Evolutionary conservation across 2,113 vertebrate species (phyloP), one percentile per base, ranked within the genome.

Genomic region (Uropsilus gracilis): DNA sequence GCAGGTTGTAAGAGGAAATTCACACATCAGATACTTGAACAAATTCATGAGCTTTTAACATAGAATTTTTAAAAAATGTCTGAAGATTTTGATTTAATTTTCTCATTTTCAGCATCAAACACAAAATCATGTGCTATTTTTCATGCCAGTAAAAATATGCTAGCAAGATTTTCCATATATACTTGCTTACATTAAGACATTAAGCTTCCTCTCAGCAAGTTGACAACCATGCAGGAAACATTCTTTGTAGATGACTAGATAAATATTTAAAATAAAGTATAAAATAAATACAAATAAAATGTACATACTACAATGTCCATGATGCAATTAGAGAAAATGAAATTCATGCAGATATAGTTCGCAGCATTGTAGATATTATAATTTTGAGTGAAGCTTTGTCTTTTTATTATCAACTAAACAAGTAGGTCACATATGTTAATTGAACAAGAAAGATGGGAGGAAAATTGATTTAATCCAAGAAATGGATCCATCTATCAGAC

Each of bases 81-180:
- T 42, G 32, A 81, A 76, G 42, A 59, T 30, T 69, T 71, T n/a
- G n/a, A 61, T 91, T 32, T 37, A 53, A 76, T 83, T 61, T 83
- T 66, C 4, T 16, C 64, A 26, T 75, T 92, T 92, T 68, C 24
- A 76, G 83, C 69, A 83, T 76, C 89, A 63, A 92, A 84, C 92
- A 53, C 0, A 92, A 63, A 84, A 89, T 64, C 53, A 30, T 63
- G 44, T 46, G 24, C 5, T 83, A 61, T 71, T 77, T 30, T 32
- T 89, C 39, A 66, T 0, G 64, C 26, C 34, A 53, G 13, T 83
- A 53, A 64, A 94, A 76, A 87, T 57, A 83, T 1, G 28, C n/a
- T n/a, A n/a, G 30, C 30, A 83, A 83, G 20, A 22, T 42, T 76
- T 46, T 77, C 42, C 50, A 87, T 50, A 71, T 55, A 16, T 6